These are phyloP conservation scores for Catharus ustulatus DNA, from an alignment of 2,797 vertebrate species.

Conservation along the genomic window DNA sequence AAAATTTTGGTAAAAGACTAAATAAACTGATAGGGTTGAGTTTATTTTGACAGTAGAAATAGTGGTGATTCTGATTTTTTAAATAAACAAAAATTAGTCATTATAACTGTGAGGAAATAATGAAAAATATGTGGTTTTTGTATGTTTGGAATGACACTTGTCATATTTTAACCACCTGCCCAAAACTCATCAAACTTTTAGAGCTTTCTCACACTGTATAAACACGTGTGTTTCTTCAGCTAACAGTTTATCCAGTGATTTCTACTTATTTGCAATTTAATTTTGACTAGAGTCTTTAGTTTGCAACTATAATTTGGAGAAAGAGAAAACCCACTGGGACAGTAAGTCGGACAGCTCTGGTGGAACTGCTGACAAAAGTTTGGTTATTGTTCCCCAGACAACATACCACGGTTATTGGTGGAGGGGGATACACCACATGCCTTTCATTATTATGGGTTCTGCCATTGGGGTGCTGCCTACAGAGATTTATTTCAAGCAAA, in stretches of 20 bases:
- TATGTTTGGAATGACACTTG: neutral
- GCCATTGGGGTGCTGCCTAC: neutral
- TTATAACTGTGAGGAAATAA: neutral
- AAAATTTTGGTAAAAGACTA: neutral
- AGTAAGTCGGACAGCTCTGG: neutral
- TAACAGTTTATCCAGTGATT: neutral
- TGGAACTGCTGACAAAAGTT: neutral
- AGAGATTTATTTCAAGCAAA: neutral
- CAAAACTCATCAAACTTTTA: neutral
- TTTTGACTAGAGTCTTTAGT: neutral
- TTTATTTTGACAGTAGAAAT: neutral
- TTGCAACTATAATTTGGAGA: neutral
- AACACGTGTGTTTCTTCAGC: neutral
- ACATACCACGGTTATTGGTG: neutral
- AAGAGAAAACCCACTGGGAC: neutral
- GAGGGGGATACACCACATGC: neutral
- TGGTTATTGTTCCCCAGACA: neutral
- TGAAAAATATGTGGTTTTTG: neutral
- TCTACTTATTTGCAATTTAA: neutral
- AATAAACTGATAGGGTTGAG: neutral
- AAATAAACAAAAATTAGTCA: neutral
- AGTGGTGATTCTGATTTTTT: neutral
- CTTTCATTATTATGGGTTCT: neutral
- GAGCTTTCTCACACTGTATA: neutral
- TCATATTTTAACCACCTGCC: neutral